A percentile compares a stretch with the other conserved stretches of the same genome.
Conservation (phyloP, 2,888 invertebrate genomes). For the Nezara viridula region DNA sequence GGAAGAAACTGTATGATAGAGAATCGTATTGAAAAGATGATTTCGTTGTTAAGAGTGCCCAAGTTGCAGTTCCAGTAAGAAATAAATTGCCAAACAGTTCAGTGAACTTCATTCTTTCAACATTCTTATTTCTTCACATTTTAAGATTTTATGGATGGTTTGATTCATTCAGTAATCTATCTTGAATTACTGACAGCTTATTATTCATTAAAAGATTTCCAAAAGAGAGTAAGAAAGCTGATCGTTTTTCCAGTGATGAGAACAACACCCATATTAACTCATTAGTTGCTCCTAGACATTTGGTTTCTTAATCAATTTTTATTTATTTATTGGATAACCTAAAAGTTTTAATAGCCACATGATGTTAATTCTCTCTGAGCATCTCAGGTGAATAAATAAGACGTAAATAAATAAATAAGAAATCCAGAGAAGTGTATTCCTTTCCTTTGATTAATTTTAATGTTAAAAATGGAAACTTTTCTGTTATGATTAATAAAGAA, state of each 20-base stretch:
- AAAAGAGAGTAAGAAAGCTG: not conserved
- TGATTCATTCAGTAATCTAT: not conserved
- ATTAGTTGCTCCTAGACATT: not conserved
- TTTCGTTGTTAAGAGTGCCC: constrained; percentile 15
- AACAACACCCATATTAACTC: not conserved
- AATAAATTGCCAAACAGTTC: constrained; percentile 13
- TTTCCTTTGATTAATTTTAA: not conserved
- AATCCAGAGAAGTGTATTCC: not conserved
- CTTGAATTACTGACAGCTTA: not conserved
- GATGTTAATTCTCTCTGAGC: not conserved
- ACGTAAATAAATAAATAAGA: too few species aligned
- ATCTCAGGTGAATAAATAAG: not conserved
- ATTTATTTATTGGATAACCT: not conserved
- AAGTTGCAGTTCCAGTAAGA: constrained; percentile 12
- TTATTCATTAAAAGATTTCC: not conserved
- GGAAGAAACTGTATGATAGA: constrained; percentile 49
- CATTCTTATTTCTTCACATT: not conserved
- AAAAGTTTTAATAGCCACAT: not conserved
- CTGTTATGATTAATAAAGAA: not conserved
- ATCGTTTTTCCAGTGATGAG: not conserved
- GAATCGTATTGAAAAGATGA: constrained; percentile 38
- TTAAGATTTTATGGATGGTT: not conserved
- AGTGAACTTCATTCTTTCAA: not conserved
- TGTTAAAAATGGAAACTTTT: too few species aligned
- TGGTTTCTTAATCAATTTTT: not conserved